Base-by-base conservation (phyloP, 2,888 invertebrate species). In the Cryptocephalus moraei region DNA sequence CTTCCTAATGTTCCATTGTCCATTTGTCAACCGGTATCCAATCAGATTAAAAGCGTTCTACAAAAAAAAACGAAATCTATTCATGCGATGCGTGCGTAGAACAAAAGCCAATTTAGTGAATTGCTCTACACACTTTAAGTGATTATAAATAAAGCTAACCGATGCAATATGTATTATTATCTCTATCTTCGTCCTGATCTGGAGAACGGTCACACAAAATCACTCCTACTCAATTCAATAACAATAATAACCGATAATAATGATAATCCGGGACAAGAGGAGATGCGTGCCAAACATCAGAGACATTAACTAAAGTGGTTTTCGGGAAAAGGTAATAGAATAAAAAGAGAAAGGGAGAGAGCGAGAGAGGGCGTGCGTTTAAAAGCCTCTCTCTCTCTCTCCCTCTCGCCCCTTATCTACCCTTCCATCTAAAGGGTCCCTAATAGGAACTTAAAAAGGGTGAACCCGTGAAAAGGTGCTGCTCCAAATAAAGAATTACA, bases 231-330 rank as follows among this genome's bases (percentile, higher is more conserved):
- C 36, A 36, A 36, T 36, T 12, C 36, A 36, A 36, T 36, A 36
- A 36, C n/a, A 36, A 12, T 36, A 36, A 36, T 36, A 36, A 36
- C 36, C 36, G 11, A 36, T 36, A 36, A 36, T 36, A 36, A 36
- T n/a, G 36, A 36, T 36, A 36, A 36, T 12, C 36, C 36, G n/a
- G 12, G 36, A 36, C 12, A 36, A 36, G 12, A 46, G 45, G 42
- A 47, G 55, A 58, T 58, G 58, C 59, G 59, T 62, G 63, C 55
- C 55, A 55, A 42, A 56, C 56, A 54, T 55, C 50, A 50, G 51
- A 58, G 54, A 54, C 56, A 59, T 61, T 60, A 61, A 53, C 57
- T 55, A 58, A 59, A 63, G 60, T 62, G 60, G 59, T 58, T 59
- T 22, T 22, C 22, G 22, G 22, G 22, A 22, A 22, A 22, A 22